Evolutionary conservation across 2,797 vertebrate genomes (phyloP).

Genomic region (Dicrostonyx torquatus): DNA sequence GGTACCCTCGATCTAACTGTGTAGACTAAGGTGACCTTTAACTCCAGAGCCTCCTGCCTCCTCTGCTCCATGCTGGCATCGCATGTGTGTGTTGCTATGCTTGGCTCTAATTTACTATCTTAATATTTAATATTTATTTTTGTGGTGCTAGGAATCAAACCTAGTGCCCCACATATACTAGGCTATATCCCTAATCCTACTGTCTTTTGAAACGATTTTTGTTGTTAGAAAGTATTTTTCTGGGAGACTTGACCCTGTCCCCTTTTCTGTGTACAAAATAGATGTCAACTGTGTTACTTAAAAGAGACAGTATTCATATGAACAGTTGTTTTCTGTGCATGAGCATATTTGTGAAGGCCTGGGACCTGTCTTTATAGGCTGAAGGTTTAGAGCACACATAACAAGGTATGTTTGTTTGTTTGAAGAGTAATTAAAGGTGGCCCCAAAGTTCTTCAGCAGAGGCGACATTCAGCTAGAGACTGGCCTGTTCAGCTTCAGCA

Average conservation of each 20-base stretch:
- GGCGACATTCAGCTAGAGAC: neutral
- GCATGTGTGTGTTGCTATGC: neutral
- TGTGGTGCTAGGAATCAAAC: neutral
- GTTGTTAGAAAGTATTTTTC: neutral
- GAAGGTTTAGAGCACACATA: neutral
- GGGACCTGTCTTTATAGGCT: constrained; percentile 51
- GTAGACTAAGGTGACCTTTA: neutral
- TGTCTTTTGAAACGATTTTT: neutral
- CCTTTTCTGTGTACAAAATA: neutral
- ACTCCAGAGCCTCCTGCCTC: neutral
- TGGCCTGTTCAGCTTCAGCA: neutral
- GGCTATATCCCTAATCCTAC: neutral
- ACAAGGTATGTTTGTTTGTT: neutral
- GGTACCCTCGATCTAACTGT: neutral
- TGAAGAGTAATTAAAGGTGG: neutral
- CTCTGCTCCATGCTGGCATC: neutral
- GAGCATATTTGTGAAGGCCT: constrained; percentile 57
- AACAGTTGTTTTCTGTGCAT: constrained; percentile 54
- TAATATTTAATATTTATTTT: neutral
- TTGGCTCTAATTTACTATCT: neutral
- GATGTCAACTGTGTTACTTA: constrained; percentile 5
- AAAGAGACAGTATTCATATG: neutral
- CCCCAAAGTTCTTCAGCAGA: constrained; percentile 45
- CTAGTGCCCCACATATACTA: neutral
- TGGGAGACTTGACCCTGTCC: neutral